Base-by-base conservation (phyloP, 1,140 invertebrate species). In the Magallana angulata region DNA sequence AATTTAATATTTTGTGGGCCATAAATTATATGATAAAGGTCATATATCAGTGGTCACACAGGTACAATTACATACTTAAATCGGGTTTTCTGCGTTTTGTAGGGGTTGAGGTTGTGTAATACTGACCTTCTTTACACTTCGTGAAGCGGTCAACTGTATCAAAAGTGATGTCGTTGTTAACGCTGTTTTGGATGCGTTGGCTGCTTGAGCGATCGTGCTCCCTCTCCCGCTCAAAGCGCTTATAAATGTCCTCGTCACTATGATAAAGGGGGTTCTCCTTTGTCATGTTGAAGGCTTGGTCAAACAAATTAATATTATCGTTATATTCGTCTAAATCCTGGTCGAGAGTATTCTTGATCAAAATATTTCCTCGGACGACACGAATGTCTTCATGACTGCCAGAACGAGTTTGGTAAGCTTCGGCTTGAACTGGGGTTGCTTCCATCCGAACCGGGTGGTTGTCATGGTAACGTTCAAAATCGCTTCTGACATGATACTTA, bases 221-320 rank as follows among this genome's bases (percentile, higher is more conserved):
- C 68, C 86, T 85, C 71, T 93, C 92, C 64, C 86, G 80, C 64
- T 90, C 86, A 12, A 90, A 88, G 14, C 82, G 59, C 76, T 90
- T 89, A 82, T 88, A 90, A 24, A 93, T 71, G 85, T 93, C 92
- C 11, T 90, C 91, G 76, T 93, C 92, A 88, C 92, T 93, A 76
- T 91, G 87, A 76, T 93, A 93, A 76, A 93, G 85, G 0, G 92
- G 92, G 82, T 93, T 93, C 62, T 92, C 91, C 83, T 92, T 92
- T 36, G 87, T 89, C 86, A 92, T 85, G 68, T 91, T 91, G 87
- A 92, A 93, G 16, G 82, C 84, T 11, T 89, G 90, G 68, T 92
- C 92, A 88, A 93, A 93, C 80, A 93, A 60, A 84, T 93, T 93
- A 16, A 91, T 90, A 82, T 93, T 93, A 24, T 93, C 91, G 81